Evolutionary conservation across 64 coral and sea anemone genomes (phyloP), one percentile per base, ranked within the genome.

Genomic region (Stichodactyla helianthus): DNA sequence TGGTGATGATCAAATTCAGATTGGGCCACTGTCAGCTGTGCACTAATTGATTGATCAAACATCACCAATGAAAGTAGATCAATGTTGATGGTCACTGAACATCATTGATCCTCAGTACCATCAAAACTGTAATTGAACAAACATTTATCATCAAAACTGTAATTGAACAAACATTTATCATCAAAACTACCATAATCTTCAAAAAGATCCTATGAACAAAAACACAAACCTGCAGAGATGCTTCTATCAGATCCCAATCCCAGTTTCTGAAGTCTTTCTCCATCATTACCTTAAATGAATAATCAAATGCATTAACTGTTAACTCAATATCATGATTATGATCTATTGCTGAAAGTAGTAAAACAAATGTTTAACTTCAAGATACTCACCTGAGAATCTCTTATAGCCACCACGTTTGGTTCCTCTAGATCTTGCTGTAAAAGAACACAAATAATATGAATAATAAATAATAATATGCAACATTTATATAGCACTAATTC

Each of bases 361-460:
- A 44, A 44, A 44, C 0, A 44, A 44, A 44, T 3, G 35, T 44
- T 44, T 44, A 44, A 44, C 55, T 15, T 11, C 0, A 71, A 26
- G 28, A 53, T 6, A 54, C 54, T 80, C 9, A 96, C 94, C 91
- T 96, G 94, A 68, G 94, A 92, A 51, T 96, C 94, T 74, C 94
- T 80, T 54, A 96, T 83, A 20, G 91, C 84, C 83, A 84, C 54
- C 2, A 93, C 57, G 31, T 85, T 84, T 4, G 94, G 90, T n/a
- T 96, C 94, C 57, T 96, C 94, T 17, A 90, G 26, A n/a, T 96
- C 94, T 90, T 96, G 82, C 23, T 86, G 81, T 12, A 93, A 79
- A 68, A 84, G 51, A 84, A 35, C 71, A 79, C 4, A 86, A 22
- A 57, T 59, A 25, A 19, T n/a, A 57, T 7, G 13, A 57, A n/a